Conservation (phyloP, 1,140 invertebrate genomes). For the Cydia splendana region DNA sequence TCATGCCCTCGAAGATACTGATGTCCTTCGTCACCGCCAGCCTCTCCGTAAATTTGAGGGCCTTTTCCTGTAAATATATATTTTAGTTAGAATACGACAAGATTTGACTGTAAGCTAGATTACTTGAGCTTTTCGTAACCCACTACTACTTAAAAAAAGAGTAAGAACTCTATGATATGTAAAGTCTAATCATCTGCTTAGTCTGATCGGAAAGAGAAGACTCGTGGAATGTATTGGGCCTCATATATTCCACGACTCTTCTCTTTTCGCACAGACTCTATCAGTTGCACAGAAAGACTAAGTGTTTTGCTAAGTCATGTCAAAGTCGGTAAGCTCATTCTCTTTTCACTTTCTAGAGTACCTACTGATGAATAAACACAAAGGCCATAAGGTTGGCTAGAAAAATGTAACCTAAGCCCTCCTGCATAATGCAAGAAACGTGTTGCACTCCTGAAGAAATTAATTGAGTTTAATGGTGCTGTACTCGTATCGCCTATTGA, state of each 20-base stretch:
- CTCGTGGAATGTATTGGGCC: too few species aligned
- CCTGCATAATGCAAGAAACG: too few species aligned
- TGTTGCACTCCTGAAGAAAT: too few species aligned
- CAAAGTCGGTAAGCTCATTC: too few species aligned
- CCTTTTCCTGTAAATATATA: constrained; percentile 67
- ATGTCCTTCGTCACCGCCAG: constrained; percentile 63
- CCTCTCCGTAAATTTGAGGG: constrained; percentile 66
- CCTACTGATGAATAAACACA: neutral
- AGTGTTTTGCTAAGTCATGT: neutral
- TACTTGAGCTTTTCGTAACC: neutral
- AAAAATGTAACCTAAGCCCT: too few species aligned
- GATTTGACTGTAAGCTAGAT: neutral
- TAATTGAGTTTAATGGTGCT: too few species aligned
- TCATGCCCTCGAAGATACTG: constrained; percentile 67
- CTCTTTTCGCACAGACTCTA: too few species aligned
- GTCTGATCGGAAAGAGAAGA: too few species aligned
- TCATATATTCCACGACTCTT: too few species aligned
- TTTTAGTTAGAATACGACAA: neutral
- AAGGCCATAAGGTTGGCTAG: neutral
- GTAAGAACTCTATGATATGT: neutral
- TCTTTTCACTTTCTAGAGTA: too few species aligned
- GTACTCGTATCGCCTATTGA: too few species aligned
- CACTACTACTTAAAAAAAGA: too few species aligned
- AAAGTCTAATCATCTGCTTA: neutral
- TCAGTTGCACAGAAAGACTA: neutral